Evolutionary conservation across 2,113 vertebrate genomes (phyloP), one percentile per base, ranked within the genome.

Genomic region (Uropsilus gracilis): DNA sequence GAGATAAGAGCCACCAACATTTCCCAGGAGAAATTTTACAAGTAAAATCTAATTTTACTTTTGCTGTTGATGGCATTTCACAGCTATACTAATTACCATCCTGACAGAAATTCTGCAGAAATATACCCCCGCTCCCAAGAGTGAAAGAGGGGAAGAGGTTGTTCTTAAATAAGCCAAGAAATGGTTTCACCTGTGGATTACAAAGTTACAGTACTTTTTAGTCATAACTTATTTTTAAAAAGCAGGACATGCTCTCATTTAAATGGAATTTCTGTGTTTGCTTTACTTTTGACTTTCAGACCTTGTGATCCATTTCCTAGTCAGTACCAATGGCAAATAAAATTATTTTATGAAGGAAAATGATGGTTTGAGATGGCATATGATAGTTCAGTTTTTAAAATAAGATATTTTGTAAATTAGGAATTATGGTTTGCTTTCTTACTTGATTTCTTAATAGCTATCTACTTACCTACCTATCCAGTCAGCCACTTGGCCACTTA

Each of bases 21-120:
- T 77, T 96, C 63, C 87, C 89, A 88, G 91, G 94, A 96, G 94
- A 90, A 86, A 86, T 87, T 90, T 95, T 84, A 77, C 78, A 84
- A 89, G 90, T 92, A 66, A 91, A 90, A 86, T 68, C 89, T 95
- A 93, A 95, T 96, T 96, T 94, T 89, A 95, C 91, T 96, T 96
- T 91, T 83, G 83, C 94, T 94, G 75, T 92, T 92, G 95, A 92
- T 95, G 86, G 73, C 77, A 88, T 95, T 96, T 94, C 93, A 80
- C 39, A 72, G 82, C 78, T 87, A 26, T 86, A 14, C 84, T 97
- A 95, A 97, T 91, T 95, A 75, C 63, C n/a, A 72, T 94, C 37
- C 82, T 84, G 71, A 81, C 77, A 96, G 86, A 93, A 95, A 96
- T 1, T 0, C 44, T 91, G 68, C 71, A 93, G 94, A 90, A 93